Percentiles rank a stretch among this genome's conserved stretches.
phyloP scores from a whole-genome alignment of 2,113 vertebrate species.

The Platanista minor region DNA sequence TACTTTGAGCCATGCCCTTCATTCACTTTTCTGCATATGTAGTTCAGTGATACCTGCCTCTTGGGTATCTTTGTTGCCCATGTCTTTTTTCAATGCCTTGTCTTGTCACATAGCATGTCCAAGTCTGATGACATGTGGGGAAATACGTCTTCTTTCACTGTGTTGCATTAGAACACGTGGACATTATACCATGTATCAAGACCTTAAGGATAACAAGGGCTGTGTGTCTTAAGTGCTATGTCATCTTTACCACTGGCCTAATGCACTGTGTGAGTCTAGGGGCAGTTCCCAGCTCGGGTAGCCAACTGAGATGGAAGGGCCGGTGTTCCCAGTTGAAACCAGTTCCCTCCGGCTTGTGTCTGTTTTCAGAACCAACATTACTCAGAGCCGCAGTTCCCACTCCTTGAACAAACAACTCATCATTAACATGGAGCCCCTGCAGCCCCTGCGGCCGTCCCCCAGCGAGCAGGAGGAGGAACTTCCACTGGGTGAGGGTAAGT shows the following conservation, averaged over 20 bases:
- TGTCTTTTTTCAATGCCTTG: background rate
- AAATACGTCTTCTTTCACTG: background rate
- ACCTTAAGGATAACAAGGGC: background rate
- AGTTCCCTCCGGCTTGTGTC: background rate
- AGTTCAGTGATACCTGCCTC: background rate
- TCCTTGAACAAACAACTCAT: conserved; percentile 97
- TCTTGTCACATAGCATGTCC: background rate
- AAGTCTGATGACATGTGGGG: background rate
- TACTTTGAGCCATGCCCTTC: background rate
- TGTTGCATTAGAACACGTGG: background rate
- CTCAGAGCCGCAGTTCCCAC: conserved; percentile 93
- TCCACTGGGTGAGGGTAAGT: conserved; percentile 85
- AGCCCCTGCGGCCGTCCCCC: conserved; percentile 90
- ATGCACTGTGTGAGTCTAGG: background rate
- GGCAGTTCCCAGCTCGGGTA: background rate
- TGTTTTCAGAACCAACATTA: conserved; percentile 88
- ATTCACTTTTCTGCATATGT: background rate
- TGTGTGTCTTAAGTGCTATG: background rate
- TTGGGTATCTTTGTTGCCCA: background rate
- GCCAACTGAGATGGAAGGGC: background rate
- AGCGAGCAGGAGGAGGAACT: conserved; percentile 87
- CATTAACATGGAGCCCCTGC: conserved; percentile 96
- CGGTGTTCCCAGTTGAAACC: background rate
- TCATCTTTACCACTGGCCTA: background rate
- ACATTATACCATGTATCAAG: background rate